Base-by-base conservation (phyloP, 2,797 vertebrate species). In the Acipenser oxyrinchus region DNA sequence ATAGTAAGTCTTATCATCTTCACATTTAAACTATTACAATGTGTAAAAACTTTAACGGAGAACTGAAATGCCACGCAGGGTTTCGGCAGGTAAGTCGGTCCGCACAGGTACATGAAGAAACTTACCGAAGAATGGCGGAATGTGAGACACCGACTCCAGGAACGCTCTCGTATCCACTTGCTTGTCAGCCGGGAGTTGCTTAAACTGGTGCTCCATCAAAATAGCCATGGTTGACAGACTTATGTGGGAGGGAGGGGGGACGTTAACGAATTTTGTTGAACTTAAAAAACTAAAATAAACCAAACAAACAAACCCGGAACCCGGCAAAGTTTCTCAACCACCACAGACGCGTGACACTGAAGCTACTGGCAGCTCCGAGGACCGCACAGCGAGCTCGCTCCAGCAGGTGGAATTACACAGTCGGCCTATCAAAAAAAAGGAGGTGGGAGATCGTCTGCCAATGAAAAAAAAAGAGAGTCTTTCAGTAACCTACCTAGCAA, bases 101-200 rank as follows among this genome's bases (percentile, higher is more conserved):
- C 15, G 55, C 55, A 2, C n/a, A n/a, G 55, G 55, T 58, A n/a
- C 10, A 58, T 61, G 13, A 60, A 71, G n/a, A 50, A 52, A 86
- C 95, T 94, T 83, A 98, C 95, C 95, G 77, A 98, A 97, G 82
- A 97, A 97, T 0, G 89, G 86, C 66, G 95, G 95, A 76, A 99
- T 91, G 79, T 95, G 87, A 60, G 95, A 91, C 70, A 96, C 95
- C 50, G 93, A 89, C 70, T 98, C 95, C 75, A 99, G 83, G 87
- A 99, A 99, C 15, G 91, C 88, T 72, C 92, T 84, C 0, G 96
- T 99, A 80, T 99, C 95, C 78, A 99, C 91, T 82, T 95, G 93
- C 75, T 86, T 92, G 80, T 99, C 95, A 18, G 92, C 92, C 57
- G 95, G 93, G 77, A 97, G 87, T 77, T 90, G 89, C 76, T 86